Base-by-base conservation (phyloP, 2,888 invertebrate species). In the Drosophila neonasuta region DNA sequence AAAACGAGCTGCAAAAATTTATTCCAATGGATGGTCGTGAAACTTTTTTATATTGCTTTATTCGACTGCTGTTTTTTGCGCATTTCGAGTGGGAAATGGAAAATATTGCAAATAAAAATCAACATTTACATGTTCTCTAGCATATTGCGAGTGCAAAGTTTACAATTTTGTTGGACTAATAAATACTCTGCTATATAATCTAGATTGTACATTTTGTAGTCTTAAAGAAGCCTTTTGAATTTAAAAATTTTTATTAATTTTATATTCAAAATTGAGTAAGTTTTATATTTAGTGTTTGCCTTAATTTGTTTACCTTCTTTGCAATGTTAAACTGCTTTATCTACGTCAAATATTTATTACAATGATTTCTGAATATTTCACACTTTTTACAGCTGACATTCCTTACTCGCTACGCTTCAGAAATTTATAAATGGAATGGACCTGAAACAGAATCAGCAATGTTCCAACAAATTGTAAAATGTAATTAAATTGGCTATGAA, bases 1-100 rank as follows among this genome's bases (percentile, higher is more conserved):
- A 79, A 77, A 81, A 63, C 59, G 56, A 68, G 64, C 34, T 71
- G 75, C 61, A 60, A 83, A 82, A 80, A 73, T 52, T 45, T 62
- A 68, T 72, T 70, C 70, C 66, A 62, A 69, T 61, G 51, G 65
- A 20, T 30, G 45, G n/a, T 50, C 17, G 2, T 29, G 24, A 11
- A 11, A 10, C 10, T 30, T 48, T 39, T 70, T 55, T 41, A 29
- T 51, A 32, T 32, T 42, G n/a, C 20, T 58, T 32, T 42, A 32
- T 52, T 66, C 51, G 15, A 13, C 13, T 30, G n/a, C 29, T 17
- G 32, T 11, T 32, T 57, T 57, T 56, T 56, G 41, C 52, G 41
- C 48, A 49, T 58, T 55, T 34, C 56, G 48, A 56, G 44, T 63
- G 67, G 50, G 51, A 55, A 32, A 44, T 46, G 44, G 10, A 59